Evolutionary conservation across 2,888 invertebrate species (phyloP).

Genomic region (Eudemis profundana): DNA sequence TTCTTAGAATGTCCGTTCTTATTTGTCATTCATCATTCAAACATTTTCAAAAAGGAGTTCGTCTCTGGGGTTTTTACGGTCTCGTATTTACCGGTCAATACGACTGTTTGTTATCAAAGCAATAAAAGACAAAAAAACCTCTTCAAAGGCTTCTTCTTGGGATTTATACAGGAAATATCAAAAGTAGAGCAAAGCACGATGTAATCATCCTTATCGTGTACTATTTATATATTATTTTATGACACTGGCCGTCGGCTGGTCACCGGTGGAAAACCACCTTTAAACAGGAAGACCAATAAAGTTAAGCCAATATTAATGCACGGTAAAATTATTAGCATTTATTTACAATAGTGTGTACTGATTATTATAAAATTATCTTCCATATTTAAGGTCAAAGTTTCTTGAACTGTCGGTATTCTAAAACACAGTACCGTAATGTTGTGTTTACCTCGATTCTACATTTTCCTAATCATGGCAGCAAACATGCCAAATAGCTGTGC

Average conservation of each 20-base stretch:
- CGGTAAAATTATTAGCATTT: neutral
- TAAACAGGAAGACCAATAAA: no score
- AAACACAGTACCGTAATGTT: slow-evolving; percentile 40
- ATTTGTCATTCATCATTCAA: slow-evolving; percentile 33
- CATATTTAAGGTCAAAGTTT: slow-evolving; percentile 3
- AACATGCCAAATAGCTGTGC: slow-evolving; percentile 46
- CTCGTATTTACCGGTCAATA: slow-evolving; percentile 24
- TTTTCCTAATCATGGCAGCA: slow-evolving; percentile 47
- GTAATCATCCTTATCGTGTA: no score
- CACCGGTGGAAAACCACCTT: no score
- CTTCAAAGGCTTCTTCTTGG: neutral
- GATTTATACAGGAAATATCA: neutral
- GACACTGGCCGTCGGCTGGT: no score
- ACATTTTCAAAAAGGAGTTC: slow-evolving; percentile 24
- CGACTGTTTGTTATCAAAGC: slow-evolving; percentile 9
- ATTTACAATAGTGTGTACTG: neutral
- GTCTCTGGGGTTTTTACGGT: slow-evolving; percentile 29
- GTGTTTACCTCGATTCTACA: slow-evolving; percentile 41
- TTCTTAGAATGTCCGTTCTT: slow-evolving; percentile 55
- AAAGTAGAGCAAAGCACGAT: no score
- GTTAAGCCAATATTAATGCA: no score
- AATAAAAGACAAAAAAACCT: neutral
- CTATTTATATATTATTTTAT: no score
- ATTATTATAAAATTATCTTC: slow-evolving; percentile 5
- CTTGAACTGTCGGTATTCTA: slow-evolving; percentile 27